Percentiles rank a stretch among this genome's conserved stretches.
Conservation (phyloP, 2,888 invertebrate genomes). For the Lochmaea crataegi region DNA sequence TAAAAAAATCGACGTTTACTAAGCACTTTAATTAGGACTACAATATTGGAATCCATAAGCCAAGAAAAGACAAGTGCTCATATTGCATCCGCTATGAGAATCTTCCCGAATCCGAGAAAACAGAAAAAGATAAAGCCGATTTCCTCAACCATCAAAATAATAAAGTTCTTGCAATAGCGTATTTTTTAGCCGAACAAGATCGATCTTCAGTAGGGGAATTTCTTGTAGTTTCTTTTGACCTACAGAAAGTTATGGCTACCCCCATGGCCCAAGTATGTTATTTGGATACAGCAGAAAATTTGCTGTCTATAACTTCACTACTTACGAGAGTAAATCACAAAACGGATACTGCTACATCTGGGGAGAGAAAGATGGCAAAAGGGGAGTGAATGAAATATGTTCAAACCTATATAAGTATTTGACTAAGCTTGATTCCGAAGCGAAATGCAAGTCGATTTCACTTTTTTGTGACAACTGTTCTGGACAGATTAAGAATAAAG, state of each 20-base stretch:
- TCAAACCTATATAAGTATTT: constrained; percentile 34
- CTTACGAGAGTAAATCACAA: constrained; percentile 50
- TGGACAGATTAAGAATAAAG: too few relatives aligned
- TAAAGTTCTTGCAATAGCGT: background rate
- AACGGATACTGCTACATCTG: constrained; percentile 49
- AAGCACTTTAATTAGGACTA: background rate
- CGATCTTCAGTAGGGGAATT: constrained; percentile 14
- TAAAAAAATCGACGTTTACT: background rate
- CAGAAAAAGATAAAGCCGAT: background rate
- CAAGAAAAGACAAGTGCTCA: background rate
- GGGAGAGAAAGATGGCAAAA: constrained; percentile 49
- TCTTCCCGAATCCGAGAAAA: background rate
- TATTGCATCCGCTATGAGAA: background rate
- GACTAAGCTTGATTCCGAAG: too few relatives aligned
- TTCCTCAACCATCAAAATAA: background rate
- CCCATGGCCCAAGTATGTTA: constrained; percentile 47
- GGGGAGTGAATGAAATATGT: constrained; percentile 45
- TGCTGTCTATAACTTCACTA: constrained; percentile 52
- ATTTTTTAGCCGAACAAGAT: background rate
- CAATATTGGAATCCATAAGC: background rate
- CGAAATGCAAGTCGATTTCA: too few relatives aligned
- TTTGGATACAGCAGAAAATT: constrained; percentile 51
- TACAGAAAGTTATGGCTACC: constrained; percentile 50
- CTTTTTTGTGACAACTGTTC: too few relatives aligned
- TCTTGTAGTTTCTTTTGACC: constrained; percentile 41